phyloP scores from a whole-genome alignment of 1,140 invertebrate genomes.

The Drosophila triauraria region DNA sequence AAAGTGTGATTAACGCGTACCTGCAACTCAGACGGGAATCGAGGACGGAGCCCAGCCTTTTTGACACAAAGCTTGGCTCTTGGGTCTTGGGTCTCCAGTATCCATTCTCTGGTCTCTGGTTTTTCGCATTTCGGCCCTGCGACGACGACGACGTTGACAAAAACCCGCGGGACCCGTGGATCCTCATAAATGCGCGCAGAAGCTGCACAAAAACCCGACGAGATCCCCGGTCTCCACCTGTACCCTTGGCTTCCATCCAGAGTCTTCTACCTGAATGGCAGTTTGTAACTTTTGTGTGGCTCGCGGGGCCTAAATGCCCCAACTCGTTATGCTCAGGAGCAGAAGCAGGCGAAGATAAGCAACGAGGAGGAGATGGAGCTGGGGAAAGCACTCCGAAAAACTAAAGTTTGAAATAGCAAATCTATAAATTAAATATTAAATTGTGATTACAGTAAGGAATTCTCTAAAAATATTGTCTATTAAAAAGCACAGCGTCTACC shows the following conservation, averaged over 20 bases:
- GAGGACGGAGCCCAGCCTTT: slow-evolving; percentile 58
- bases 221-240: slow-evolving; percentile 9
- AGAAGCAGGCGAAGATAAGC: slow-evolving; percentile 50
- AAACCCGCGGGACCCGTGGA: slow-evolving; percentile 50
- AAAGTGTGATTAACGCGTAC: slow-evolving; percentile 80
- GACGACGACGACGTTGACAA: slow-evolving; percentile 67
- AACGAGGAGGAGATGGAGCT: slow-evolving; percentile 7
- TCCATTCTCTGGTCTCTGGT: background rate
- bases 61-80: slow-evolving; percentile 61
- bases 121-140: slow-evolving; percentile 14
- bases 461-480: background rate
- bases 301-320: slow-evolving; percentile 67
- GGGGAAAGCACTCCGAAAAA: slow-evolving; percentile 9
- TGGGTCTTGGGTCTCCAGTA: background rate
- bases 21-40: slow-evolving; percentile 56
- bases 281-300: slow-evolving; percentile 65
- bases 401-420: background rate
- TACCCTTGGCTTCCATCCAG: background rate
- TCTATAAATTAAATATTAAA: background rate
- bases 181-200: slow-evolving; percentile 70
- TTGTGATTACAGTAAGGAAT: background rate
- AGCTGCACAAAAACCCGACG: slow-evolving; percentile 76
- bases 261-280: slow-evolving; percentile 50
- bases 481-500: too few species aligned
- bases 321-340: slow-evolving; percentile 67